Conservation (phyloP, 2,888 invertebrate species). For the Leptopilina myrica region DNA sequence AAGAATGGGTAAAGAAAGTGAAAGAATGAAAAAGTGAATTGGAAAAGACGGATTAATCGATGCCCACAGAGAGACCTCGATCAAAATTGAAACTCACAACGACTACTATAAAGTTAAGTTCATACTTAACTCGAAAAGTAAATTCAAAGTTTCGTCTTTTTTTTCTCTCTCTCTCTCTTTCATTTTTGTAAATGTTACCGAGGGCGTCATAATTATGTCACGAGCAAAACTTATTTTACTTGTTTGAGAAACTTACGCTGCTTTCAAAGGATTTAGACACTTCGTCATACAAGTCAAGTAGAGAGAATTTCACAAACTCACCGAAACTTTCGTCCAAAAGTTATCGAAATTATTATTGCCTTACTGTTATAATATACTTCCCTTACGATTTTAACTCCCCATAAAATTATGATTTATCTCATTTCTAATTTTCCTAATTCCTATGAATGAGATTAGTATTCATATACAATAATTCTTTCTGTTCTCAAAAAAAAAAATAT, state of each 20-base stretch:
- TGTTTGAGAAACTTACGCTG: slow-evolving; percentile 12
- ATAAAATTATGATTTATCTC: not conserved
- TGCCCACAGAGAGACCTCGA: not conserved
- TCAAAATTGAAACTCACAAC: not conserved
- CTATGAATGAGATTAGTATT: no score
- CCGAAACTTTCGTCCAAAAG: not conserved
- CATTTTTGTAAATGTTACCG: not conserved
- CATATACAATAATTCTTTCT: no score
- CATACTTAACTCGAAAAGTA: not conserved
- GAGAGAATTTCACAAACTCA: not conserved
- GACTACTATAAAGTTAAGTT: not conserved
- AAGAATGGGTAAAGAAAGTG: not conserved
- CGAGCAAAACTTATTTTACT: slow-evolving; percentile 10
- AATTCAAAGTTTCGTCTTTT: not conserved
- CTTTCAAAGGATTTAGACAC: slow-evolving; percentile 23
- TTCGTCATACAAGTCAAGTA: slow-evolving; percentile 10
- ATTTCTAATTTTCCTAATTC: no score
- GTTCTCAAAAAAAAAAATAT: no score
- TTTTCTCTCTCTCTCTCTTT: no score
- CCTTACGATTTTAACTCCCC: not conserved
- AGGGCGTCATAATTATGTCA: not conserved
- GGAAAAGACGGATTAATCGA: no score
- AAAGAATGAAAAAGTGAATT: no score
- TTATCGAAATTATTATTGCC: not conserved
- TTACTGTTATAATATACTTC: not conserved